phyloP scores from a whole-genome alignment of 2,888 invertebrate species.

The Lepidochitona cinerea region DNA sequence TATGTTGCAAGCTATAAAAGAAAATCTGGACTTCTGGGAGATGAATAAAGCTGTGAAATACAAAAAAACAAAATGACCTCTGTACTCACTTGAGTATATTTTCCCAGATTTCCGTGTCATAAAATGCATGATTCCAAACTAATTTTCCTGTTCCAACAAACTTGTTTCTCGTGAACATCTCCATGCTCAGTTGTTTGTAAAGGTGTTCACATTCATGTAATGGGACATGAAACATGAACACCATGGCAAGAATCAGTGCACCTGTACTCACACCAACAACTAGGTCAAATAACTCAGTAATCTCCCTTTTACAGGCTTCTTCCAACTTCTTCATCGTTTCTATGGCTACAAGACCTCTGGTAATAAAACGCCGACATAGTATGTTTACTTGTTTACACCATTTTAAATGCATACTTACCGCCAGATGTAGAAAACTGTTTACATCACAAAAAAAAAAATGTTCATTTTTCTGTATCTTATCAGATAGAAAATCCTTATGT shows the following conservation, averaged over 20 bases:
- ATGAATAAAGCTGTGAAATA: neutral
- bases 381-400: too few species aligned
- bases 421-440: too few species aligned
- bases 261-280: conserved; percentile 75
- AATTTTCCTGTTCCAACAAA: conserved; percentile 80
- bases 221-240: conserved; percentile 59
- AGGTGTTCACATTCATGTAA: conserved; percentile 77
- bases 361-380: too few species aligned
- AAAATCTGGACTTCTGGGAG: neutral
- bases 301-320: conserved; percentile 72
- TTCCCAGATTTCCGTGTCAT: conserved; percentile 89
- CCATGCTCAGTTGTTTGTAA: conserved; percentile 66
- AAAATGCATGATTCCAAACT: conserved; percentile 90
- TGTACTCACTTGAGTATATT: conserved; percentile 76
- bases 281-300: conserved; percentile 88
- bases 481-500: too few species aligned
- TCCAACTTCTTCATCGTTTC: conserved; percentile 87
- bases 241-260: conserved; percentile 71
- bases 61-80: neutral
- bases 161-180: conserved; percentile 79
- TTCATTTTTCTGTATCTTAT: too few species aligned
- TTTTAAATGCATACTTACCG: too few species aligned
- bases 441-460: too few species aligned
- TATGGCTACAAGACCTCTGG: conserved; percentile 86
- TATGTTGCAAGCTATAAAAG: too few species aligned